phyloP scores from a whole-genome alignment of 1,140 invertebrate genomes.

The Pemphigus obesinymphae region DNA sequence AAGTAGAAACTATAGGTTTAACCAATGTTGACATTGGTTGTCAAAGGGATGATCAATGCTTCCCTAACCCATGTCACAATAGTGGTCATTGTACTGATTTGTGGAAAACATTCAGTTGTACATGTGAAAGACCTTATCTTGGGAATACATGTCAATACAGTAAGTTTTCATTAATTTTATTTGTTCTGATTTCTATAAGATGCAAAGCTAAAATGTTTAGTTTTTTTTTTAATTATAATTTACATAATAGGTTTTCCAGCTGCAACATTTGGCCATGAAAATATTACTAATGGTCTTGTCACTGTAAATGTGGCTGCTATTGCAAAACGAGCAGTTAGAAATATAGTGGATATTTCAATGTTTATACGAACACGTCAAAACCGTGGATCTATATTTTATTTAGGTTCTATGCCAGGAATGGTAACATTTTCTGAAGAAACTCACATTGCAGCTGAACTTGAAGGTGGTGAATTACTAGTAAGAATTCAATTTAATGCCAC shows the following conservation, averaged over 20 bases:
- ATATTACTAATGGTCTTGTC: conserved; percentile 66
- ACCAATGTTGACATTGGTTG: conserved; percentile 66
- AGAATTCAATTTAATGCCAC: conserved; percentile 76
- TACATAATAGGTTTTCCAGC: conserved; percentile 67
- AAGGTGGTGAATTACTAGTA: conserved; percentile 70
- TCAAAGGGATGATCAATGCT: conserved; percentile 71
- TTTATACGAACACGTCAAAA: conserved; percentile 81
- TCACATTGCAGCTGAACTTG: conserved; percentile 70
- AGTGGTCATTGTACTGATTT: conserved; percentile 81
- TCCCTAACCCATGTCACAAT: conserved; percentile 78
- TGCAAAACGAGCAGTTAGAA: conserved; percentile 65
- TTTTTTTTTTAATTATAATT: neutral
- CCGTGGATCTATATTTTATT: conserved; percentile 79
- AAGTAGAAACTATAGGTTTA: conserved; percentile 44
- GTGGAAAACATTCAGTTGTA: conserved; percentile 82
- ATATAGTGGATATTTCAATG: conserved; percentile 84
- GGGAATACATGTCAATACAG: conserved; percentile 83
- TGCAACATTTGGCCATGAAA: conserved; percentile 85
- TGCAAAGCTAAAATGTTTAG: neutral
- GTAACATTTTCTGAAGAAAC: conserved; percentile 57
- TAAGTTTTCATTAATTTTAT: conserved; percentile 52
- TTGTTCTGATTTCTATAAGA: neutral
- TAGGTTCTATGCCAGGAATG: conserved; percentile 64
- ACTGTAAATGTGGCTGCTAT: conserved; percentile 63
- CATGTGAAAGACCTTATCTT: conserved; percentile 78